Evolutionary conservation across 2,888 invertebrate species (phyloP), one percentile per base, ranked within the genome.

Genomic region (Notodonta dromedarius): DNA sequence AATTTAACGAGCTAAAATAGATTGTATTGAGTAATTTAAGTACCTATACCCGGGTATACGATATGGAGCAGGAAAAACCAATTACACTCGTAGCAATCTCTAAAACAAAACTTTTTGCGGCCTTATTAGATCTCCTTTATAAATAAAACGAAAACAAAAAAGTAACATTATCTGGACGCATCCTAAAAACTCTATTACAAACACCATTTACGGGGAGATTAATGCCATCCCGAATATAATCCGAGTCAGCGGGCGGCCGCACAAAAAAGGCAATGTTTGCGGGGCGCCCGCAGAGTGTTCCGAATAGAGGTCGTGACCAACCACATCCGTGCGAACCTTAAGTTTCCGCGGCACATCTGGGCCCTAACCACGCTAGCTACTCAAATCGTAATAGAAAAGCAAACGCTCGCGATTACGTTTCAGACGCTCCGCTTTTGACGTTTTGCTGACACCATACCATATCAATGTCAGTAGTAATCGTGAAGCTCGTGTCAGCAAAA

Each of bases 191-290:
- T 74, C 74, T 74, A 75, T 73, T 74, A 72, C 73, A 73, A 69
- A 71, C 67, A 76, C 73, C 66, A 72, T 73, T 76, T 72, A 72
- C 68, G 68, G 58, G 65, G 67, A 78, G 79, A 75, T 77, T 78
- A 77, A 76, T 70, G 67, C 70, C 68, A 71, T 72, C 66, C 70
- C 68, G 60, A 71, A 76, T 70, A 78, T 78, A 78, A 77, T 74
- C 74, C 73, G 61, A 68, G 73, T 77, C 74, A 71, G 70, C 68
- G 71, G 70, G 64, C 58, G 67, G 70, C 60, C 73, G 61, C 68
- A 77, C 82, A 84, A 85, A 85, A 84, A 84, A 76, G 66, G 58
- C 65, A 65, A 73, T 78, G 76, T 78, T 79, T 78, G 71, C 63
- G 61, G 61, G 65, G 13, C 79, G 32, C n/a, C 79, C 83, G 66